phyloP scores from a whole-genome alignment of 2,888 invertebrate species.

The Stenotaenia linearis region DNA sequence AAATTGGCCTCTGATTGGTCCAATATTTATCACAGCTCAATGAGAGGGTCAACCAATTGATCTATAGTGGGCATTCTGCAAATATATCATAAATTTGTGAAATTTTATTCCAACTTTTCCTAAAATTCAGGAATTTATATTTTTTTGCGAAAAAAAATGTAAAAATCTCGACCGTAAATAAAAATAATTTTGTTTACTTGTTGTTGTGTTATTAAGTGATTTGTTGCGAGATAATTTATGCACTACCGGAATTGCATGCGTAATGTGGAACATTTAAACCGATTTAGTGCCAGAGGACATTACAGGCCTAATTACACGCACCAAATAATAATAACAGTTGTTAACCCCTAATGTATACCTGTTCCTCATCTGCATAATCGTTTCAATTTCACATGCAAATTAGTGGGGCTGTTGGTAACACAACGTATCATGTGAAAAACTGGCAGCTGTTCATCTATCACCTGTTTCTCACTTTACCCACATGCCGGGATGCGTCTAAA shows the following conservation, averaged over 20 bases:
- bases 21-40: slow-evolving; percentile 6
- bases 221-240: too few relatives aligned
- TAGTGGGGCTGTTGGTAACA: slow-evolving; percentile 7
- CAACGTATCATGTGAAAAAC: slow-evolving; percentile 8
- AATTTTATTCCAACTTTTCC: too few relatives aligned
- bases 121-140: too few relatives aligned
- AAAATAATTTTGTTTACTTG: too few relatives aligned
- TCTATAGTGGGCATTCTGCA: not conserved
- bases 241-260: not conserved
- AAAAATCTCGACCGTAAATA: too few relatives aligned
- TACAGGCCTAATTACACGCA: slow-evolving; percentile 6
- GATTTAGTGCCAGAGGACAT: not conserved
- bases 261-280: not conserved
- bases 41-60: slow-evolving; percentile 17
- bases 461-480: slow-evolving; percentile 3
- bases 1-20: slow-evolving; percentile 12
- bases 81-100: too few relatives aligned
- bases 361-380: slow-evolving; percentile 16
- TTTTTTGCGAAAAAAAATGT: not conserved
- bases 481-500: not conserved
- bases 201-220: too few relatives aligned
- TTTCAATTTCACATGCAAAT: slow-evolving; percentile 26
- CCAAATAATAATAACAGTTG: slow-evolving; percentile 16
- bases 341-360: slow-evolving; percentile 16
- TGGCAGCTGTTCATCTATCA: not conserved